Evolutionary conservation across 2,888 invertebrate genomes (phyloP).

Genomic region (Escarpia spicata): DNA sequence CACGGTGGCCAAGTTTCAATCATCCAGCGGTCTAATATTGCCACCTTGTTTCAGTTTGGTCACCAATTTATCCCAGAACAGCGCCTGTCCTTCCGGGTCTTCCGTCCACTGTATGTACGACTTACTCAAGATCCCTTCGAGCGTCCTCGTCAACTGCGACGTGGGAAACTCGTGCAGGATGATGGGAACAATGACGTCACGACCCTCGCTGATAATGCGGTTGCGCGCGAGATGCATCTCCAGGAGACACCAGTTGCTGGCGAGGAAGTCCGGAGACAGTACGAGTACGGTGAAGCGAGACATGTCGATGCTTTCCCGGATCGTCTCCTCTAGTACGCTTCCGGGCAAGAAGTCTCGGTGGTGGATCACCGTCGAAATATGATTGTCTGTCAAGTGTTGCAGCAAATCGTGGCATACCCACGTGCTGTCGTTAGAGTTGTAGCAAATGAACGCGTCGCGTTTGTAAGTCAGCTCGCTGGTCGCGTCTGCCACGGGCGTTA

Average conservation of each 20-base stretch:
- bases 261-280: background rate
- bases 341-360: slow-evolving; percentile 26
- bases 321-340: slow-evolving; percentile 13
- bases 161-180: background rate
- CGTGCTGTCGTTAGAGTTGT: slow-evolving; percentile 2
- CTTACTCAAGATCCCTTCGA: background rate
- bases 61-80: background rate
- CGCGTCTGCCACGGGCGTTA: background rate
- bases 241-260: slow-evolving; percentile 22
- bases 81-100: background rate
- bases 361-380: background rate
- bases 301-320: background rate
- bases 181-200: background rate
- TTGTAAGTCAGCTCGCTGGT: background rate
- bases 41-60: background rate
- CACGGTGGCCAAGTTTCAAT: background rate
- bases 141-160: background rate
- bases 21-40: background rate
- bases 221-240: slow-evolving; percentile 17
- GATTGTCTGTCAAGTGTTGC: background rate
- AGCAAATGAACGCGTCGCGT: background rate
- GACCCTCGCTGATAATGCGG: background rate
- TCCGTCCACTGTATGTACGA: background rate
- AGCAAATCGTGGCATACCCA: slow-evolving; percentile 1
- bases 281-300: slow-evolving; percentile 19